Evolutionary conservation across 2,113 vertebrate species (phyloP).

Genomic region (Nipponia nippon): DNA sequence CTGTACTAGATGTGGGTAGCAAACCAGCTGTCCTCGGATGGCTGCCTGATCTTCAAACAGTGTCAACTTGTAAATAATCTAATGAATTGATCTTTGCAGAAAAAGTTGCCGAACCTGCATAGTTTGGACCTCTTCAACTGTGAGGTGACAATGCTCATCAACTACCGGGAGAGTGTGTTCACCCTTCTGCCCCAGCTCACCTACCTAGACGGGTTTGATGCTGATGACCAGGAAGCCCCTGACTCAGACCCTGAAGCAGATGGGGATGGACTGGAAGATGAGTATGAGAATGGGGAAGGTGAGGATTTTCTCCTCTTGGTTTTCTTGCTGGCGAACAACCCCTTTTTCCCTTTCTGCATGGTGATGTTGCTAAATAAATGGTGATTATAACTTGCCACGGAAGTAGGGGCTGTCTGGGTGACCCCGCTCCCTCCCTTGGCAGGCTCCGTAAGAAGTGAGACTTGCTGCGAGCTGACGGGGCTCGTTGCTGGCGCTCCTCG

Average conservation of each 20-base stretch:
- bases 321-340: background rate
- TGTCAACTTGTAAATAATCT: background rate
- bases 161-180: slow-evolving; percentile 80
- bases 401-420: background rate
- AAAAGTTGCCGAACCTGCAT: slow-evolving; percentile 76
- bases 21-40: background rate
- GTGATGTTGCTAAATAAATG: background rate
- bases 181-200: slow-evolving; percentile 78
- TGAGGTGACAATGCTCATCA: slow-evolving; percentile 81
- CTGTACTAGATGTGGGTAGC: background rate
- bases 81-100: slow-evolving; percentile 27
- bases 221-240: slow-evolving; percentile 78
- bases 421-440: fast-evolving
- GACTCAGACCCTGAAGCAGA: slow-evolving; percentile 73
- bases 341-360: background rate
- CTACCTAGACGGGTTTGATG: slow-evolving; percentile 79
- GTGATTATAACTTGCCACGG: background rate
- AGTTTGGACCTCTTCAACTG: slow-evolving; percentile 82
- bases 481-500: background rate
- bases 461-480: background rate
- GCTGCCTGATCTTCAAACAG: background rate
- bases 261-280: slow-evolving; percentile 66
- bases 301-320: background rate
- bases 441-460: background rate
- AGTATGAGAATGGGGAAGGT: slow-evolving; percentile 70